Conservation (phyloP, 2,888 invertebrate genomes). For the Ornithoptera alexandrae region DNA sequence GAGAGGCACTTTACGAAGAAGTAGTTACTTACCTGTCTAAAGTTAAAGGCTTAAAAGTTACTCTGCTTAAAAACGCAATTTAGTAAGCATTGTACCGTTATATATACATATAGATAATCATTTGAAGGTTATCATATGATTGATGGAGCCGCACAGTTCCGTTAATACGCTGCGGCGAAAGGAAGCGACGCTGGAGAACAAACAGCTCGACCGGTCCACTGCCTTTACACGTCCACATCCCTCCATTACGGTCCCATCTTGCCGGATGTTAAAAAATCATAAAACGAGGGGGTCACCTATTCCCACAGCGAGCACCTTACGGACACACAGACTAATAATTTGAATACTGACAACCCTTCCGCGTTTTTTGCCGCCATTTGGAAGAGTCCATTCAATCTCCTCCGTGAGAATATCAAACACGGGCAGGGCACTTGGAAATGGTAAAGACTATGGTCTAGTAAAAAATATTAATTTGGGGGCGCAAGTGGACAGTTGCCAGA, state of each 20-base stretch:
- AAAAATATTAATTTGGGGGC: constrained; percentile 64
- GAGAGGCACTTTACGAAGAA: too few relatives aligned
- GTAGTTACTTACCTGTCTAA: too few relatives aligned
- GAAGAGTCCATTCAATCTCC: constrained; percentile 68
- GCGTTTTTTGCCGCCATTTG: constrained; percentile 61
- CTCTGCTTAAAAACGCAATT: too few relatives aligned
- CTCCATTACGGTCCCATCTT: constrained; percentile 71
- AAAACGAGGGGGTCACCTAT: constrained; percentile 68
- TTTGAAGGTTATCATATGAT: too few relatives aligned
- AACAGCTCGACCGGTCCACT: constrained; percentile 27
- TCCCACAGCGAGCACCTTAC: constrained; percentile 73
- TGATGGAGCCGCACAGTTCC: too few relatives aligned
- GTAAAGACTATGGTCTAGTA: constrained; percentile 47
- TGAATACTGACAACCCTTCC: constrained; percentile 75
- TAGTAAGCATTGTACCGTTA: too few relatives aligned
- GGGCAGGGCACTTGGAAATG: constrained; percentile 67
- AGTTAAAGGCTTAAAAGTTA: too few relatives aligned
- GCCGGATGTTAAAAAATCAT: constrained; percentile 70
- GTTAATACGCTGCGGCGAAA: too few relatives aligned
- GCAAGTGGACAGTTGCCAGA: constrained; percentile 70
- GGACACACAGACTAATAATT: constrained; percentile 73
- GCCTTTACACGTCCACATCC: constrained; percentile 63
- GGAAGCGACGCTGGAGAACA: not conserved
- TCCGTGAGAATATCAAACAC: constrained; percentile 77
- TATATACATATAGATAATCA: too few relatives aligned